A percentile compares a stretch with the other conserved stretches of the same genome.
phyloP scores from a whole-genome alignment of 2,888 invertebrate genomes.

The Hybos culiciformis region DNA sequence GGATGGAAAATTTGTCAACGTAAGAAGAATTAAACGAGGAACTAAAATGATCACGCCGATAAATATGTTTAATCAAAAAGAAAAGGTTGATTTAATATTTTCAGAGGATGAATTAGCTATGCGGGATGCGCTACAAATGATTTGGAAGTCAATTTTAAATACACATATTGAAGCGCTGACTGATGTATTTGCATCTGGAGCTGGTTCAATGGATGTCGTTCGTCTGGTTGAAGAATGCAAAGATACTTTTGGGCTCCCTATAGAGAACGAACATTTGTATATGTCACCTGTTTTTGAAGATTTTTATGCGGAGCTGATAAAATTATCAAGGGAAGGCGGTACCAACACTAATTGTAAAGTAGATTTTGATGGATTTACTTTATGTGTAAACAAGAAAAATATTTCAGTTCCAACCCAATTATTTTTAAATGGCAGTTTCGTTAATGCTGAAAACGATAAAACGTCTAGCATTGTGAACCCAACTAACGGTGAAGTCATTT shows the following conservation, averaged over 20 bases:
- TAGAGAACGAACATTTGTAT: conserved; percentile 84
- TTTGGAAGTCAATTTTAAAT: conserved; percentile 80
- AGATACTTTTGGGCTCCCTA: conserved; percentile 56
- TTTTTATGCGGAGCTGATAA: conserved; percentile 54
- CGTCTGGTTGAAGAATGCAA: conserved; percentile 79
- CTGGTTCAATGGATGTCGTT: conserved; percentile 97
- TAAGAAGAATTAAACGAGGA: conserved; percentile 60
- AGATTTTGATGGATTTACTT: conserved; percentile 55
- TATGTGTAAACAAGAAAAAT: conserved; percentile 71
- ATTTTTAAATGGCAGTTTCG: conserved; percentile 83
- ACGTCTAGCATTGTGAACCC: conserved; percentile 66
- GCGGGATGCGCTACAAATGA: conserved; percentile 46
- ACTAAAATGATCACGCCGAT: conserved; percentile 71
- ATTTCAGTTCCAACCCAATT: conserved; percentile 78
- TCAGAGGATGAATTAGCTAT: conserved; percentile 59
- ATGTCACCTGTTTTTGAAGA: conserved; percentile 83
- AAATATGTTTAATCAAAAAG: conserved; percentile 51
- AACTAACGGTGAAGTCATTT: conserved; percentile 65
- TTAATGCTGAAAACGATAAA: conserved; percentile 56
- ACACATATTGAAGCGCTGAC: conserved; percentile 60
- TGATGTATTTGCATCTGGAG: conserved; percentile 89
- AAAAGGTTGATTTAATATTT: conserved; percentile 42
- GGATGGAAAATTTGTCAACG: conserved; percentile 64
- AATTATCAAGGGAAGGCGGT: conserved; percentile 49
- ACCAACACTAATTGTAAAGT: conserved; percentile 39